Conservation (phyloP, 2,888 invertebrate species). For the Apeira syringaria region DNA sequence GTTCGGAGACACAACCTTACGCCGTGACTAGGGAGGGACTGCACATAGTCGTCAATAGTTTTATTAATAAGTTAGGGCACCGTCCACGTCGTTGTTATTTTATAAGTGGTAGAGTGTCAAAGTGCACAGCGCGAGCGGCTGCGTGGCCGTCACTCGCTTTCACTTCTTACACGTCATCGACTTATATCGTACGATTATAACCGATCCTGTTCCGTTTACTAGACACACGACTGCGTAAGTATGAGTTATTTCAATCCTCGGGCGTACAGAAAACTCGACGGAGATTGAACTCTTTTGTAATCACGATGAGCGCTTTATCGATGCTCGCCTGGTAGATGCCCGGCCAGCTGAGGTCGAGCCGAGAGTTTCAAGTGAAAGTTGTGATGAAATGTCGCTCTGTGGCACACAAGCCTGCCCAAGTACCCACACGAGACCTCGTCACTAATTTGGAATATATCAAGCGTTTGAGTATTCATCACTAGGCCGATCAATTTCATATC, state of each 20-base stretch:
- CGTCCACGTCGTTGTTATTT: conserved; percentile 15
- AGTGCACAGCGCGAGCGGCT: conserved; percentile 29
- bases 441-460: conserved; percentile 1
- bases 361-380: conserved; percentile 55
- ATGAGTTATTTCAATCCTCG: conserved; percentile 19
- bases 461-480: neutral
- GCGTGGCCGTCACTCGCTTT: conserved; percentile 30
- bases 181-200: conserved; percentile 34
- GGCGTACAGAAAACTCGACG: conserved; percentile 25
- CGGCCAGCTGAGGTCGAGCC: conserved; percentile 46
- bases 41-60: no score
- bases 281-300: conserved; percentile 18
- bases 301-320: conserved; percentile 16
- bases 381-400: conserved; percentile 16
- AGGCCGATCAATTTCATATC: no score
- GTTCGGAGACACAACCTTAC: no score
- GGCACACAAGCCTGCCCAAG: no score
- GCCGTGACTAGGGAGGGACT: no score
- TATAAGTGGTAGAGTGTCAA: conserved; percentile 26
- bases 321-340: no score
- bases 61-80: no score
- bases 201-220: conserved; percentile 32
- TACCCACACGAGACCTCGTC: neutral
- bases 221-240: conserved; percentile 28
- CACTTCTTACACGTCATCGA: conserved; percentile 34